Evolutionary conservation across 2,113 vertebrate species (phyloP), one percentile per base, ranked within the genome.

Genomic region (Callocephalon fimbriatum): DNA sequence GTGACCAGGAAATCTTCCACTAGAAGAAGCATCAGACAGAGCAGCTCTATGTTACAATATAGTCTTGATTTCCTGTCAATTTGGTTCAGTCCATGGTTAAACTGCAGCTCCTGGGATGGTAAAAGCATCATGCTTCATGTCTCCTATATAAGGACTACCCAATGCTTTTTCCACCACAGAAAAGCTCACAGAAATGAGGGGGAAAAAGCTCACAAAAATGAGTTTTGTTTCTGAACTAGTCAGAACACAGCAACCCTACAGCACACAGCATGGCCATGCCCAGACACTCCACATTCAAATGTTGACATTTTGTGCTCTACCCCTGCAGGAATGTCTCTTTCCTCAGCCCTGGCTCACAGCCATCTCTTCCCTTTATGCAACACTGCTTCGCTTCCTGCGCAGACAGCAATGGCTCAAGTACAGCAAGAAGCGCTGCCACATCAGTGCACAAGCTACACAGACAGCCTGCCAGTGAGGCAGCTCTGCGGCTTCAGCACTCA

Each of bases 391-490:
- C 45, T 66, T 48, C 80, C 75, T 12, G 53, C 21, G 0, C 37
- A 37, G 81, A 47, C 5, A 3, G 25, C 2, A 0, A 4, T 31
- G 9, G 6, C 67, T 22, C 6, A 2, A 2, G 50, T 1, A 3
- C 82, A 3, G 67, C 66, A 22, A 59, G 58, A 47, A 58, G 44
- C 0, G 1, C 42, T 22, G 63, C 53, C 63, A 2, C 68, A 15
- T 1, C 47, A 10, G 18, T 0, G 53, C 58, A 4, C 15, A 14
- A 68, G 35, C 71, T 29, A 1, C 16, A 11, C 14, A 56, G 50
- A 1, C 35, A 22, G 53, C 5, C 53, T 6, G 35, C 27, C 1
- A 29, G 48, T 1, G 3, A 29, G 27, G 50, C 51, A 22, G 22
- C 68, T 40, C 14, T 29, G 27, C n/a, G 51, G 2, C 87, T 42